Evolutionary conservation across 2,888 invertebrate genomes (phyloP).

Genomic region (Augiades crinisus): DNA sequence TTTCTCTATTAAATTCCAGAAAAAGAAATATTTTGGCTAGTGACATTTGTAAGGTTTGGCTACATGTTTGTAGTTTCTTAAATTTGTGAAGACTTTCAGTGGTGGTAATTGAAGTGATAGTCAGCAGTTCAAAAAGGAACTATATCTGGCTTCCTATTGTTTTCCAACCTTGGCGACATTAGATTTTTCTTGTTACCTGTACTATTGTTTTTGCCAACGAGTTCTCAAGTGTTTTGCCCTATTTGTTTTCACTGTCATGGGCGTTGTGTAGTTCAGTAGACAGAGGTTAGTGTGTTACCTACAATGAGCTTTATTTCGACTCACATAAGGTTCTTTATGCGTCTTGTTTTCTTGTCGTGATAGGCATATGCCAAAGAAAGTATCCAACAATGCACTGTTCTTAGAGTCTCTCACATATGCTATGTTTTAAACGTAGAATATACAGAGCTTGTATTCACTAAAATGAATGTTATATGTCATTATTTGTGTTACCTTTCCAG

Average conservation of each 20-base stretch:
- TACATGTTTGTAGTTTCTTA: neutral
- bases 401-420: neutral
- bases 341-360: neutral
- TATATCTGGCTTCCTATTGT: constrained; percentile 25
- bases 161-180: constrained; percentile 25
- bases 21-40: too few species aligned
- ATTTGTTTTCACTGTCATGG: constrained; percentile 25
- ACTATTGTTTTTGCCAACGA: constrained; percentile 25
- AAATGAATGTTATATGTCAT: too few species aligned
- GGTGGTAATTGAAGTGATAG: constrained; percentile 14
- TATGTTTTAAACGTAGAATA: too few species aligned
- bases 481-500: too few species aligned
- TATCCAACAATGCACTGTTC: constrained; percentile 3
- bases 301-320: neutral
- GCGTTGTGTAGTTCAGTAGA: constrained; percentile 10
- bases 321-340: neutral
- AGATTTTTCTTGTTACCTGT: constrained; percentile 25
- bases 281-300: neutral
- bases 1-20: neutral
- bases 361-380: neutral
- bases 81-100: neutral
- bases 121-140: constrained; percentile 19
- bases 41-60: neutral
- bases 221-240: constrained; percentile 23
- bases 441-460: too few species aligned